These are phyloP conservation scores for Apteryx mantelli DNA, from an alignment of 2,113 vertebrate genomes.

Conservation along the genomic window DNA sequence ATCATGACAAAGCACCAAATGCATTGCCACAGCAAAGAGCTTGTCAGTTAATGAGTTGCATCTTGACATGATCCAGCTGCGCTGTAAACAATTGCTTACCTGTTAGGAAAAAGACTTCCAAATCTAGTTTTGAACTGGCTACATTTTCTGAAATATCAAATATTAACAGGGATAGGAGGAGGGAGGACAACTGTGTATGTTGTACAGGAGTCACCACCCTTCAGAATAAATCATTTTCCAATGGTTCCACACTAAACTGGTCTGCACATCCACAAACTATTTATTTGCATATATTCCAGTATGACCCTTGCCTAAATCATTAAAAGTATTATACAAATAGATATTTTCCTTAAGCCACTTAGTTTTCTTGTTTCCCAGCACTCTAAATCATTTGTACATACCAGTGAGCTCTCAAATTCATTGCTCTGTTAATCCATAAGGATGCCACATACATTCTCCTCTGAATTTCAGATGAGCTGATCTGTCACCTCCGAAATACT, in stretches of 20 bases:
- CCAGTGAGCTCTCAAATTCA: not conserved
- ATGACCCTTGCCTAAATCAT: not conserved
- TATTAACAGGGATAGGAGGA: not conserved
- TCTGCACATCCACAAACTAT: not conserved
- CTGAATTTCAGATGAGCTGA: not conserved
- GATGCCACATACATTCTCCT: not conserved
- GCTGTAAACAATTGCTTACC: not conserved
- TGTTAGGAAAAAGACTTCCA: not conserved
- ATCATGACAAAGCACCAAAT: slow-evolving; percentile 5
- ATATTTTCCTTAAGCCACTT: not conserved
- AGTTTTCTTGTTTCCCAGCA: not conserved
- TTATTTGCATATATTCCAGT: not conserved
- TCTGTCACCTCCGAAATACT: not conserved
- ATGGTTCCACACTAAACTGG: not conserved
- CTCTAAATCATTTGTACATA: not conserved
- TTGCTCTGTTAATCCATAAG: not conserved
- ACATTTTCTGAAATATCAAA: not conserved
- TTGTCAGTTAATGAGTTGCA: slow-evolving; percentile 12
- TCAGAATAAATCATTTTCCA: not conserved
- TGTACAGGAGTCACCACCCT: not conserved
- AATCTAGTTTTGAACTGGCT: not conserved
- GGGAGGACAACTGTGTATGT: not conserved
- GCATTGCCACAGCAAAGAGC: not conserved
- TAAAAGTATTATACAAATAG: not conserved
- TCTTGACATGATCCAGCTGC: not conserved